Evolutionary conservation across 1,140 invertebrate species (phyloP).

Genomic region (Drosophila arawakana): DNA sequence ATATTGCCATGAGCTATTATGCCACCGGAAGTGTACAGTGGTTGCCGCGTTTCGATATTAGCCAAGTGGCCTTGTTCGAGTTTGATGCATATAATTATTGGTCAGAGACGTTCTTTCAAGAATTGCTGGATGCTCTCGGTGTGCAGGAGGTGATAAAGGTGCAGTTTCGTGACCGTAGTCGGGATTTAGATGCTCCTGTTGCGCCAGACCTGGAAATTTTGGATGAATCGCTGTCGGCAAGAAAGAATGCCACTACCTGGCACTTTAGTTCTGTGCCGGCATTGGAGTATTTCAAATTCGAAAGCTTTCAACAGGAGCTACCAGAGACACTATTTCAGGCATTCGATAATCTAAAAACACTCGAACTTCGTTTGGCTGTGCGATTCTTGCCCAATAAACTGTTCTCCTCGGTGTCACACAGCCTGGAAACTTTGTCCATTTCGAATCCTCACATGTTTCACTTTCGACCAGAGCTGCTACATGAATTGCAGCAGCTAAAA

Average conservation of each 20-base stretch:
- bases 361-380: conserved; percentile 52
- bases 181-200: neutral
- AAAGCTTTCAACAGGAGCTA: conserved; percentile 41
- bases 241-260: conserved; percentile 42
- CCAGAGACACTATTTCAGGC: conserved; percentile 53
- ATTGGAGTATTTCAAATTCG: conserved; percentile 57
- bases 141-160: conserved; percentile 48
- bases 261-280: conserved; percentile 50
- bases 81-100: conserved; percentile 69
- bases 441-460: conserved; percentile 53
- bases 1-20: conserved; percentile 67
- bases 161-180: conserved; percentile 60
- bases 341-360: conserved; percentile 53
- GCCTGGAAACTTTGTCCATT: conserved; percentile 52
- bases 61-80: conserved; percentile 54
- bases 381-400: conserved; percentile 32
- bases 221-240: neutral
- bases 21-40: conserved; percentile 26
- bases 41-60: conserved; percentile 59
- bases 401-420: conserved; percentile 47
- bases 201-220: neutral
- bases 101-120: conserved; percentile 50
- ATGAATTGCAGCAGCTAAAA: conserved; percentile 51
- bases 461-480: conserved; percentile 43
- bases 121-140: conserved; percentile 45